These are phyloP conservation scores for Thymelicus acteon DNA, from an alignment of 2,888 invertebrate genomes.

Conservation along the genomic window DNA sequence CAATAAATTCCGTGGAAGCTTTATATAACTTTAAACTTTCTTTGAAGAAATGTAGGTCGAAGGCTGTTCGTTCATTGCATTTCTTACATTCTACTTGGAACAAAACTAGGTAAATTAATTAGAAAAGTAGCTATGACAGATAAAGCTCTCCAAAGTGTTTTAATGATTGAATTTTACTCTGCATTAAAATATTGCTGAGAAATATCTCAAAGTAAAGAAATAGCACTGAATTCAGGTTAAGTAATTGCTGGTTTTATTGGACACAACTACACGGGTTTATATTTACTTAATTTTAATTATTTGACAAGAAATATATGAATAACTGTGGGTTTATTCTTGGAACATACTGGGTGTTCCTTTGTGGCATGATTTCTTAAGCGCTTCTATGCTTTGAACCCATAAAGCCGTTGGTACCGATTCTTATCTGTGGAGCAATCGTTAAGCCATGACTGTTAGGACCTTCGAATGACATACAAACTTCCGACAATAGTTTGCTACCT, in stretches of 20 bases:
- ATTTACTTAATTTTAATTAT: not conserved
- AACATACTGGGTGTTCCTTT: no score
- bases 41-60: constrained; percentile 13
- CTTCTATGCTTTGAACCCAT: no score
- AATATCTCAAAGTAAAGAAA: not conserved
- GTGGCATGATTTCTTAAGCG: no score
- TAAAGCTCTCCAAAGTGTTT: constrained; percentile 7
- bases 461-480: no score
- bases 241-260: constrained; percentile 12
- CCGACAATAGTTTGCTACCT: no score
- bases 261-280: not conserved
- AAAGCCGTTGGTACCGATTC: no score
- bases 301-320: no score
- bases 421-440: no score
- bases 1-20: not conserved
- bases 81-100: not conserved
- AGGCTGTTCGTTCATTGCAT: constrained; percentile 13
- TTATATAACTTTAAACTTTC: not conserved
- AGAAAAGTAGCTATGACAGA: constrained; percentile 20
- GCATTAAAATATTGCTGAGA: constrained; percentile 8
- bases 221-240: constrained; percentile 1
- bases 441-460: no score
- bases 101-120: constrained; percentile 25
- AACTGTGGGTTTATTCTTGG: no score
- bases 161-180: constrained; percentile 4